Base-by-base conservation (phyloP, 2,888 invertebrate genomes). In the Schizotus pectinicornis region DNA sequence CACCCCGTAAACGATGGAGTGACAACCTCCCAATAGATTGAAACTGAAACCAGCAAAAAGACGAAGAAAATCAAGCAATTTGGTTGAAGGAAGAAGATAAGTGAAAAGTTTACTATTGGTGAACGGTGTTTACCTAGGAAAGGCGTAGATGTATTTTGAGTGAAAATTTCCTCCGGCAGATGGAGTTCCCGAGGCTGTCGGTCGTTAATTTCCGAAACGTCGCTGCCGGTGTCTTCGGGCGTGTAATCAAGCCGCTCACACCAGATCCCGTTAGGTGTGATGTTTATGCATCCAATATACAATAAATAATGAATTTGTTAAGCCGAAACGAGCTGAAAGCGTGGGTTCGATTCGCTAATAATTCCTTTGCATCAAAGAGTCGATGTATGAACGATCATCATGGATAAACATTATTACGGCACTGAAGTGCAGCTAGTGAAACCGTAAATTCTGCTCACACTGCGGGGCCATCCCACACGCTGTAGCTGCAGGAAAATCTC, bases 351-450 rank as follows among this genome's bases (percentile, higher is more conserved):
- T 49, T 56, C 49, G 53, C 42, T 57, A 61, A 22, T 22, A 22
- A 57, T 57, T 47, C 37, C 13, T 54, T 48, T 55, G 61, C 57
- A 56, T 48, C 48, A 52, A 56, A 54, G 8, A 38, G 31, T 30
- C 45, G 32, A 35, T 36, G 31, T 36, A 50, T 46, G 39, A 46
- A 39, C 41, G 54, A 34, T 32, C 41, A 41, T 52, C 53, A 53
- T 61, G 38, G 49, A 61, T 61, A 61, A 53, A 59, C 51, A 59
- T 51, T 45, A 45, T 45, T 59, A 52, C 47, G 37, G 50, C 54
- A 59, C 51, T 32, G 32, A 22, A 22, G 22, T 7, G 33, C 31
- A 45, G 34, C 45, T 56, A 59, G 59, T 59, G 59, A 59, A 59
- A 59, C 55, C 47, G 59, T 59, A 59, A 59, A 59, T 59, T 54